Evolutionary conservation across 2,888 invertebrate genomes (phyloP).

Genomic region (Aleiodes testaceus): DNA sequence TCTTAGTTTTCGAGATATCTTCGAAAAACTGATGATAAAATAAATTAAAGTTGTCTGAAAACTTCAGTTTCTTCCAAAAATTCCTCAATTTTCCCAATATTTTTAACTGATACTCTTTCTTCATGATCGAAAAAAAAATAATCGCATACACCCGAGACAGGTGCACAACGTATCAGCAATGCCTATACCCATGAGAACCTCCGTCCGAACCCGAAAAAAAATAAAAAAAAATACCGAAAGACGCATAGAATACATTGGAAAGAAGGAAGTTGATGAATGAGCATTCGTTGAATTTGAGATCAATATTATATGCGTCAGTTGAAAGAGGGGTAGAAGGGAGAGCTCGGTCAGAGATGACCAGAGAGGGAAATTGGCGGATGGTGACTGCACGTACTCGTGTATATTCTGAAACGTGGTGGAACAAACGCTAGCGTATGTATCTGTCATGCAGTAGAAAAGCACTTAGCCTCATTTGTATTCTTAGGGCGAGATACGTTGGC

Average conservation of each 20-base stretch:
- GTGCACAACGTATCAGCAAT: too few relatives aligned
- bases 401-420: constrained; percentile 46
- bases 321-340: neutral
- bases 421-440: constrained; percentile 47
- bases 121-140: too few relatives aligned
- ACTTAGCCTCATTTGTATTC: constrained; percentile 72
- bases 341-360: constrained; percentile 46
- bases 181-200: neutral
- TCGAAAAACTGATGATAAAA: too few relatives aligned
- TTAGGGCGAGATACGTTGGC: constrained; percentile 62
- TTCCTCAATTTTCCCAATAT: too few relatives aligned
- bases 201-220: neutral
- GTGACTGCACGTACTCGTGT: constrained; percentile 41
- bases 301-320: constrained; percentile 17
- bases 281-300: constrained; percentile 14
- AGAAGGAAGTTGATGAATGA: neutral
- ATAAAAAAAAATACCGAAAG: constrained; percentile 20
- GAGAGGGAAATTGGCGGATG: constrained; percentile 44
- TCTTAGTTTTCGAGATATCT: too few relatives aligned
- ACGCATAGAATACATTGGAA: neutral
- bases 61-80: too few relatives aligned
- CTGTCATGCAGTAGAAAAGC: constrained; percentile 61
- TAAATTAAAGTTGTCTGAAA: too few relatives aligned
- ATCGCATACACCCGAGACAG: too few relatives aligned
- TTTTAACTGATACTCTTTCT: too few relatives aligned